Percentiles rank a stretch among this genome's conserved stretches.
These are phyloP conservation scores for Nothocercus nigrocapillus DNA, from an alignment of 2,113 vertebrate species.

Conservation along the genomic window DNA sequence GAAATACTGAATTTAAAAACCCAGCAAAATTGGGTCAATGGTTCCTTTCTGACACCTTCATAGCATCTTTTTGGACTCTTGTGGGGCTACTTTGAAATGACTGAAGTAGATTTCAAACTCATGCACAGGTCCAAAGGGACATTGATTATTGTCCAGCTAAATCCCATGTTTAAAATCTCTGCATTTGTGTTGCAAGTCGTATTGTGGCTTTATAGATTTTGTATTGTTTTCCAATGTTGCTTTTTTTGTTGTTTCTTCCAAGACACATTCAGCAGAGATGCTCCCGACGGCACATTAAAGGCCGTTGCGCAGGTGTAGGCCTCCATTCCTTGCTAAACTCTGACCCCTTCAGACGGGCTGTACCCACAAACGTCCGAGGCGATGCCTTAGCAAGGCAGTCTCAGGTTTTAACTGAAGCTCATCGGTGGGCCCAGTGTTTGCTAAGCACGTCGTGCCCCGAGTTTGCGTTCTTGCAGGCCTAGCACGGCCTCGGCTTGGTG, in stretches of 20 bases:
- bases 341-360: neutral
- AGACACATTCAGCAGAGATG: neutral
- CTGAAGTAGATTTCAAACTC: neutral
- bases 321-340: neutral
- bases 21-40: neutral
- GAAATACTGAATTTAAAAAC: neutral
- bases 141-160: neutral
- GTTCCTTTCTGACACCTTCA: neutral
- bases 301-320: neutral
- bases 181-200: neutral
- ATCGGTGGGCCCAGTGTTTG: fast-evolving
- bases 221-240: neutral
- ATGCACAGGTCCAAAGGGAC: neutral
- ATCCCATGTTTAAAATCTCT: slow-evolving; percentile 19
- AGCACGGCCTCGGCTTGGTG: neutral
- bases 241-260: neutral
- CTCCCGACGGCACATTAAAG: neutral
- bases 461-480: neutral
- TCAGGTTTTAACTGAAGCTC: neutral
- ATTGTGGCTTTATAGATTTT: neutral
- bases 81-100: neutral
- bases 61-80: neutral
- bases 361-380: neutral
- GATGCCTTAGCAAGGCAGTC: neutral
- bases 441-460: neutral